Conservation (phyloP, 2,113 vertebrate species). For the Casuarius casuarius region DNA sequence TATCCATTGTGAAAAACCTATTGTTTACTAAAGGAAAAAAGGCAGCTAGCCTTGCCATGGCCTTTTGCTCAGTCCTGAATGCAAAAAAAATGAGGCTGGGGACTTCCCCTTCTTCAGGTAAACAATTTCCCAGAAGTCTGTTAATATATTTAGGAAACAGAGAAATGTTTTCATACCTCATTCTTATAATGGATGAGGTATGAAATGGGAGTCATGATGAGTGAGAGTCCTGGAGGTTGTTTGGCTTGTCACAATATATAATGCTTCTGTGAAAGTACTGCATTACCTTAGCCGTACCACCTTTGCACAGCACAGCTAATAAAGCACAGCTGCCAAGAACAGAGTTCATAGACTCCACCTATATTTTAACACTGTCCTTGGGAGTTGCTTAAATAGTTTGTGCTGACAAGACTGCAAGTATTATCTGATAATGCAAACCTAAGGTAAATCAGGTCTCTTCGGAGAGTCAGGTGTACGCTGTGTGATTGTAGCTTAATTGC, state of each 20-base stretch:
- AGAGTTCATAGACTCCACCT: slow-evolving; percentile 28
- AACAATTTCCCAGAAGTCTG: slow-evolving; percentile 20
- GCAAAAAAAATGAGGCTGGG: neutral
- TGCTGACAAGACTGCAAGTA: slow-evolving; percentile 34
- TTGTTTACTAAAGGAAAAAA: neutral
- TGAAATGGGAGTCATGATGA: slow-evolving; percentile 27
- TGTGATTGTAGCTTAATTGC: neutral
- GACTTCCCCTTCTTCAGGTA: slow-evolving; percentile 15
- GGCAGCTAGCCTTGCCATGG: neutral
- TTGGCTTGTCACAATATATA: slow-evolving; percentile 22
- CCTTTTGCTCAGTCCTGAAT: neutral
- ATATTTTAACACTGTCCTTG: slow-evolving; percentile 31
- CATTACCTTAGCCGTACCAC: slow-evolving; percentile 1
- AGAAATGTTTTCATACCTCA: slow-evolving; percentile 37
- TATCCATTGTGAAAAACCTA: neutral
- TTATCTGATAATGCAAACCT: neutral
- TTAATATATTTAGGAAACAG: slow-evolving; percentile 48
- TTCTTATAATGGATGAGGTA: slow-evolving; percentile 33
- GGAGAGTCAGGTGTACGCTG: neutral
- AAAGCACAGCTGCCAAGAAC: slow-evolving; percentile 26
- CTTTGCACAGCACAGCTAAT: slow-evolving; percentile 14
- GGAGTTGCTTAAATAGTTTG: slow-evolving; percentile 19
- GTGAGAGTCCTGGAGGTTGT: slow-evolving; percentile 41
- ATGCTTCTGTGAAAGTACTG: slow-evolving; percentile 19
- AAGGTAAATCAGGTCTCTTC: slow-evolving; percentile 1